Percentiles rank a stretch among this genome's conserved stretches.
These are phyloP conservation scores for Watsonalla binaria DNA, from an alignment of 2,888 invertebrate genomes.

Conservation along the genomic window DNA sequence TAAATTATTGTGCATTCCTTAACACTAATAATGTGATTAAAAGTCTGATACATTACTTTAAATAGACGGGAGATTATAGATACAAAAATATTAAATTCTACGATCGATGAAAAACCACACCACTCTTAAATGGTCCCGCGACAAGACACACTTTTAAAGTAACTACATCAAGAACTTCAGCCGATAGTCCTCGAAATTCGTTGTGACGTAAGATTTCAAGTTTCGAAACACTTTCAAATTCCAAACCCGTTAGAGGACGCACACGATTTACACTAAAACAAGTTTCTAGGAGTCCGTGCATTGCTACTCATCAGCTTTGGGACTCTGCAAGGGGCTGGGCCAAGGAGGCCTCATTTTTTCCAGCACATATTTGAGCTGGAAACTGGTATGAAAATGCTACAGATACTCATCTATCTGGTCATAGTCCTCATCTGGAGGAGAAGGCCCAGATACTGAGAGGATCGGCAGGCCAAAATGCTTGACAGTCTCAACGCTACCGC, in stretches of 20 bases:
- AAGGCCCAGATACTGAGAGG: constrained; percentile 88
- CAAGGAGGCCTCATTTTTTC: constrained; percentile 69
- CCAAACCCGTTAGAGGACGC: constrained; percentile 18
- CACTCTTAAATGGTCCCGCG: constrained; percentile 62
- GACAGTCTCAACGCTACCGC: constrained; percentile 72
- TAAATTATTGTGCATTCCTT: constrained; percentile 66
- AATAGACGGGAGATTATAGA: constrained; percentile 42
- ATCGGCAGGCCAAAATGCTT: constrained; percentile 85
- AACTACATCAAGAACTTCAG: constrained; percentile 28
- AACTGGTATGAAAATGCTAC: constrained; percentile 77
- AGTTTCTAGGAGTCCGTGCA: constrained; percentile 41
- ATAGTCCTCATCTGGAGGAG: constrained; percentile 85
- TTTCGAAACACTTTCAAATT: constrained; percentile 17
- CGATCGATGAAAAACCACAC: constrained; percentile 49
- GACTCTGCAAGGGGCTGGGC: constrained; percentile 67
- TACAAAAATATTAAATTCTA: constrained; percentile 47
- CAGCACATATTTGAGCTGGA: constrained; percentile 74
- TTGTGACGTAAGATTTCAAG: constrained; percentile 33
- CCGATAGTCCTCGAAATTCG: constrained; percentile 47
- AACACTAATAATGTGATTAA: constrained; percentile 44
- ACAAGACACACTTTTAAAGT: constrained; percentile 54
- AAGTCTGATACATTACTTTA: constrained; percentile 45
- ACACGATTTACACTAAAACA: constrained; percentile 33
- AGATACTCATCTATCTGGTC: constrained; percentile 81
- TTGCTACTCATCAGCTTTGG: constrained; percentile 41